Evolutionary conservation across 2,888 invertebrate species (phyloP).

Genomic region (Allacma fusca): DNA sequence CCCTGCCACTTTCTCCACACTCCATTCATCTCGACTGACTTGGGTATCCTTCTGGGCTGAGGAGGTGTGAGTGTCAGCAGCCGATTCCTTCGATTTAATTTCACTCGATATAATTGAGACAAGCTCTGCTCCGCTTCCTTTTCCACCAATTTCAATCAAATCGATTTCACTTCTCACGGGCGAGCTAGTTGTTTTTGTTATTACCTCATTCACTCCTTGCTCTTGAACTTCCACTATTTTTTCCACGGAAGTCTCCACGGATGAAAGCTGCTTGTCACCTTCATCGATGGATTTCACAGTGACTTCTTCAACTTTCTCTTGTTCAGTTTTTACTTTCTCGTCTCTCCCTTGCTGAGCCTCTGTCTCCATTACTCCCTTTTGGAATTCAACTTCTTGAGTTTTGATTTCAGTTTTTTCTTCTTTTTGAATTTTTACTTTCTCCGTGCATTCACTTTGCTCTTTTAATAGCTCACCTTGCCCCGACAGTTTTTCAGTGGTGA

Average conservation of each 20-base stretch:
- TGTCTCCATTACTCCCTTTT: neutral
- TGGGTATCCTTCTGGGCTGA: slow-evolving; percentile 22
- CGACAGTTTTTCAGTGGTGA: neutral
- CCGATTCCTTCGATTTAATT: slow-evolving; percentile 28
- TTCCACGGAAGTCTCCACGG: neutral
- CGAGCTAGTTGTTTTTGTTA: neutral
- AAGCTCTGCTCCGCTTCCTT: neutral
- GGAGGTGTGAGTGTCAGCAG: slow-evolving; percentile 35
- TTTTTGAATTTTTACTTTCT: neutral
- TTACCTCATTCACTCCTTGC: neutral
- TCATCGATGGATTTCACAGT: neutral
- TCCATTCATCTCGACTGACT: neutral
- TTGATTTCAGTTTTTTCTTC: neutral
- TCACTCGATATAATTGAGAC: slow-evolving; percentile 7
- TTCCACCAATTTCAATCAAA: neutral
- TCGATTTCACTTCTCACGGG: neutral
- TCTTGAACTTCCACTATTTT: neutral
- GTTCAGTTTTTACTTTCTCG: neutral
- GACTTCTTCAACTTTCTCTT: neutral
- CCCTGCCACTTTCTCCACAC: neutral
- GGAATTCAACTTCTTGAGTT: neutral
- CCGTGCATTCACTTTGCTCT: neutral
- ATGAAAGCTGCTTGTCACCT: neutral
- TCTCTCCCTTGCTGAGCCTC: too few relatives aligned
- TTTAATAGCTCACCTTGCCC: neutral